Evolutionary conservation across 2,797 vertebrate genomes (phyloP).

Genomic region (Oreonectes daqikongensis): DNA sequence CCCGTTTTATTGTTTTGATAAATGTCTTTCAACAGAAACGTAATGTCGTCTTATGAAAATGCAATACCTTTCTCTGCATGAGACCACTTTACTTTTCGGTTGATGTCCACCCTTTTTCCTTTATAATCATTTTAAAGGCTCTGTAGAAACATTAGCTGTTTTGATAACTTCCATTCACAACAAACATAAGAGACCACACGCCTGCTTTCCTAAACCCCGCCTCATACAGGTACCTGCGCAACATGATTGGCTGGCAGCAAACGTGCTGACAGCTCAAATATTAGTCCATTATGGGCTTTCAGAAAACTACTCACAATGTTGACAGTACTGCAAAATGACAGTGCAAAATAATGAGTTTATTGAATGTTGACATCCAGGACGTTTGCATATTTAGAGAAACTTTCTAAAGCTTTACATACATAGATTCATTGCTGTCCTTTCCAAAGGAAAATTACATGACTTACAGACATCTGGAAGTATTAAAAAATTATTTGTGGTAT

Average conservation of each 20-base stretch:
- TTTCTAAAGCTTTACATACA: slow-evolving; percentile 43
- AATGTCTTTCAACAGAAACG: no score
- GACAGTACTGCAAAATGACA: slow-evolving; percentile 36
- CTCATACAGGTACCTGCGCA: not conserved
- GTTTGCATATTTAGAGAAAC: slow-evolving; percentile 57
- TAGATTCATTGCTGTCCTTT: slow-evolving; percentile 25
- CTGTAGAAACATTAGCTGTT: no score
- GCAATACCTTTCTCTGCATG: no score
- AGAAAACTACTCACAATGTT: not conserved
- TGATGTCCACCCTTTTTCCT: no score
- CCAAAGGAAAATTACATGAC: slow-evolving; percentile 30
- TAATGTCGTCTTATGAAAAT: no score
- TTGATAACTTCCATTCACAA: no score
- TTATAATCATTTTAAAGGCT: no score
- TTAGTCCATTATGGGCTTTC: no score
- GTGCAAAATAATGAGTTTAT: slow-evolving; percentile 59
- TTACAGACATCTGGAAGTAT: slow-evolving; percentile 41
- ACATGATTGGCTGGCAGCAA: not conserved
- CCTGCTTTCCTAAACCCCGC: not conserved
- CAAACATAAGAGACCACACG: no score
- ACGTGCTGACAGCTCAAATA: no score
- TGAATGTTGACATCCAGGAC: slow-evolving; percentile 55
- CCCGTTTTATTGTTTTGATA: no score
- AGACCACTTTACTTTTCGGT: no score
- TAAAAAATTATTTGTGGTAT: slow-evolving; percentile 26